phyloP scores from a whole-genome alignment of 2,797 vertebrate species.

The Notoglanidium macrostoma region DNA sequence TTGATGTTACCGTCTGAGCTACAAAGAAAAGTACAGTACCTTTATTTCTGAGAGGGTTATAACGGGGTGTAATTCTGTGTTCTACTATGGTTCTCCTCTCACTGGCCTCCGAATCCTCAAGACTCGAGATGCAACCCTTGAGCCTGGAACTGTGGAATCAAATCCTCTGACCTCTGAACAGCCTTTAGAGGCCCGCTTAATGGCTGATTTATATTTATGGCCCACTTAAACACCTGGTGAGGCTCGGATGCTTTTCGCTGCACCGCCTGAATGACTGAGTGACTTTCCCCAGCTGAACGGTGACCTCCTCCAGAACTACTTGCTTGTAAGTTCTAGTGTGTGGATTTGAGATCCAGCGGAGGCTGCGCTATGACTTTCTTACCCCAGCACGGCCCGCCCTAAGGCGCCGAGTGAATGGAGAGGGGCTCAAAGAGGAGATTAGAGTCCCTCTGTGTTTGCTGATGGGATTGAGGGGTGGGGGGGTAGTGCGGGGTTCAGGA shows the following conservation, averaged over 20 bases:
- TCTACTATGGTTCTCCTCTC: background rate
- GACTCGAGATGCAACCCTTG: constrained; percentile 23
- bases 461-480: constrained; percentile 71
- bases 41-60: background rate
- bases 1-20: background rate
- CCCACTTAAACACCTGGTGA: constrained; percentile 55
- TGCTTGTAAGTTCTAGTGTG: background rate
- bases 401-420: constrained; percentile 65
- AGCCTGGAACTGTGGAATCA: constrained; percentile 27
- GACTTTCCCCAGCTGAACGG: constrained; percentile 48
- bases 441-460: constrained; percentile 79
- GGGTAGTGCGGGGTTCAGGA: constrained; percentile 58
- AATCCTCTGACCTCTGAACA: constrained; percentile 51
- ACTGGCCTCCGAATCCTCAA: constrained; percentile 17
- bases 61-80: background rate
- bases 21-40: background rate
- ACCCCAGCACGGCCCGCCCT: background rate
- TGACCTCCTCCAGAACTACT: constrained; percentile 29
- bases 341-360: constrained; percentile 17
- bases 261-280: constrained; percentile 56
- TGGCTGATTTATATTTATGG: constrained; percentile 60
- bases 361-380: constrained; percentile 28
- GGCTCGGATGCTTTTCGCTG: constrained; percentile 46
- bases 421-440: constrained; percentile 74
- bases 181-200: constrained; percentile 58